phyloP scores from a whole-genome alignment of 2,888 invertebrate genomes.

The Bombylius major region DNA sequence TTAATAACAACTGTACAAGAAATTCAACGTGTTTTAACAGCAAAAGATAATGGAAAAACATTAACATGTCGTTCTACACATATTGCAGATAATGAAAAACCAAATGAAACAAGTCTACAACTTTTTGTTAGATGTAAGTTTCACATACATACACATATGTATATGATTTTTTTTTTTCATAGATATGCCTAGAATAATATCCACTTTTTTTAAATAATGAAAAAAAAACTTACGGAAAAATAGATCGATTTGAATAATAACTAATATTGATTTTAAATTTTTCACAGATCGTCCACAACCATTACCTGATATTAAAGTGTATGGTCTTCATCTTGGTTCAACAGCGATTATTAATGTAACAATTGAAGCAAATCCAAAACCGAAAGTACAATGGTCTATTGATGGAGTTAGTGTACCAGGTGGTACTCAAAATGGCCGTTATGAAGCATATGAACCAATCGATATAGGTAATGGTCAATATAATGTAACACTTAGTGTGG shows the following conservation, averaged over 20 bases:
- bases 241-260: not conserved
- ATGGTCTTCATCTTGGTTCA: conserved; percentile 59
- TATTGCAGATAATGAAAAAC: conserved; percentile 30
- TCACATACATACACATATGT: not conserved
- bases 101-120: conserved; percentile 24
- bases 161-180: not conserved
- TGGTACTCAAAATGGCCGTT: conserved; percentile 35
- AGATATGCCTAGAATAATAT: too few species aligned
- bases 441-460: conserved; percentile 28
- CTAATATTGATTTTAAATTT: conserved; percentile 1
- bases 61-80: conserved; percentile 57
- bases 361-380: conserved; percentile 57
- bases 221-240: too few species aligned
- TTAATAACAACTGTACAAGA: conserved; percentile 52
- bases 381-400: conserved; percentile 55
- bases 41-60: conserved; percentile 51
- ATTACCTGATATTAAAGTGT: conserved; percentile 48
- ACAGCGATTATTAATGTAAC: conserved; percentile 62
- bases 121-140: conserved; percentile 49
- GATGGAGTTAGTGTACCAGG: conserved; percentile 43
- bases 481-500: conserved; percentile 53
- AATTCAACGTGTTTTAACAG: conserved; percentile 46
- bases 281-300: conserved; percentile 51
- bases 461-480: conserved; percentile 48
- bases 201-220: too few species aligned